phyloP scores from a whole-genome alignment of 2,797 vertebrate genomes.

The Chaetodon trifasciatus region DNA sequence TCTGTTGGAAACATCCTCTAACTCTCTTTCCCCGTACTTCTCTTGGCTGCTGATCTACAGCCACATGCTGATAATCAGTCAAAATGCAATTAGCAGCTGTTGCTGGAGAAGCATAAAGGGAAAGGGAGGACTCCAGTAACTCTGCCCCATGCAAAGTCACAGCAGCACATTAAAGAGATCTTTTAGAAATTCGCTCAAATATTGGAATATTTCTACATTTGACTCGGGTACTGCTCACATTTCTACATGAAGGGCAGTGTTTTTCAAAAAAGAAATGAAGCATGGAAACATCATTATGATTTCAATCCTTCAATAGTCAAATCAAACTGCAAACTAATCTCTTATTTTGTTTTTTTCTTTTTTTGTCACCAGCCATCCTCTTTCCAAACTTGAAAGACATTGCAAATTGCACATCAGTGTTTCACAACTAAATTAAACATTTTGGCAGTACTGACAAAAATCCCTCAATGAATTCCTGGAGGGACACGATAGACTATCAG shows the following conservation, averaged over 20 bases:
- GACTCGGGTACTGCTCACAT: background rate
- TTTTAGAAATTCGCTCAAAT: constrained; percentile 16
- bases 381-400: constrained; percentile 47
- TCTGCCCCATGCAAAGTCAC: constrained; percentile 66
- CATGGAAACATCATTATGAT: constrained; percentile 12
- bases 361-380: constrained; percentile 32
- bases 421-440: constrained; percentile 67
- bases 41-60: constrained; percentile 72
- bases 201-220: background rate
- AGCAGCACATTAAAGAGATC: constrained; percentile 19
- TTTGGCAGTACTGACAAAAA: constrained; percentile 61
- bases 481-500: constrained; percentile 60
- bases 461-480: constrained; percentile 64
- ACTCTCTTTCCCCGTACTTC: constrained; percentile 53
- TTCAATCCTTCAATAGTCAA: constrained; percentile 16
- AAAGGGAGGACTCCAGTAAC: constrained; percentile 50
- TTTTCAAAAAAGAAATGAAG: constrained; percentile 19
- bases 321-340: constrained; percentile 43
- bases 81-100: constrained; percentile 81
- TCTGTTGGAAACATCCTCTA: constrained; percentile 57
- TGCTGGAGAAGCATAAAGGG: constrained; percentile 46
- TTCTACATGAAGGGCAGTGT: background rate
- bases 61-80: constrained; percentile 73
- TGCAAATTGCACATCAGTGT: constrained; percentile 56
- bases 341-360: background rate